A percentile compares a stretch with the other conserved stretches of the same genome.
Evolutionary conservation across 2,888 invertebrate genomes (phyloP).

Genomic region (Blera fallax): DNA sequence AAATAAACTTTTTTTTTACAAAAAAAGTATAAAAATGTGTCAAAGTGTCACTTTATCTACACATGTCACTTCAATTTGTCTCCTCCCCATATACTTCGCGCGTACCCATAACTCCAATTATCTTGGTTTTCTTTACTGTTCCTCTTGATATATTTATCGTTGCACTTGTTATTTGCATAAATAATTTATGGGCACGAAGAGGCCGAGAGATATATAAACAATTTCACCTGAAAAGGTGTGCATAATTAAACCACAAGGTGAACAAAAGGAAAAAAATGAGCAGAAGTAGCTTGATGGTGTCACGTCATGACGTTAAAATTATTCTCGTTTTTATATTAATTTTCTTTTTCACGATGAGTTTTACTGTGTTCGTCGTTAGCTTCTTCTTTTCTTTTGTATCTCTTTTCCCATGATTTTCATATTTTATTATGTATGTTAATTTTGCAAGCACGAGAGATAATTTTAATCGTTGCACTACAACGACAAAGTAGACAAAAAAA

Average conservation of each 20-base stretch:
- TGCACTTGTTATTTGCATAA: conserved; percentile 48
- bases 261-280: conserved; percentile 11
- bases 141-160: conserved; percentile 28
- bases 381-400: neutral
- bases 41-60: conserved; percentile 31
- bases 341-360: conserved; percentile 3
- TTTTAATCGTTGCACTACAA: conserved; percentile 39
- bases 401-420: neutral
- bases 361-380: neutral
- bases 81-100: neutral
- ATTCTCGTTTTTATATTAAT: conserved; percentile 10
- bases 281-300: conserved; percentile 19
- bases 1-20: neutral
- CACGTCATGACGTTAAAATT: conserved; percentile 18
- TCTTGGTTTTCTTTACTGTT: neutral
- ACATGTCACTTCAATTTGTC: conserved; percentile 32
- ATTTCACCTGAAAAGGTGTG: conserved; percentile 27
- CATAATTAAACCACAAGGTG: conserved; percentile 42
- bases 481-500: neutral
- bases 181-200: conserved; percentile 32
- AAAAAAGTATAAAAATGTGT: conserved; percentile 10
- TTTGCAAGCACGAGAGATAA: conserved; percentile 31
- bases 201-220: conserved; percentile 10
- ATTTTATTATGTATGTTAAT: conserved; percentile 46
- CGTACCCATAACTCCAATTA: neutral